These are phyloP conservation scores for Trichogramma evanescens DNA, from an alignment of 2,888 invertebrate genomes.

Conservation along the genomic window DNA sequence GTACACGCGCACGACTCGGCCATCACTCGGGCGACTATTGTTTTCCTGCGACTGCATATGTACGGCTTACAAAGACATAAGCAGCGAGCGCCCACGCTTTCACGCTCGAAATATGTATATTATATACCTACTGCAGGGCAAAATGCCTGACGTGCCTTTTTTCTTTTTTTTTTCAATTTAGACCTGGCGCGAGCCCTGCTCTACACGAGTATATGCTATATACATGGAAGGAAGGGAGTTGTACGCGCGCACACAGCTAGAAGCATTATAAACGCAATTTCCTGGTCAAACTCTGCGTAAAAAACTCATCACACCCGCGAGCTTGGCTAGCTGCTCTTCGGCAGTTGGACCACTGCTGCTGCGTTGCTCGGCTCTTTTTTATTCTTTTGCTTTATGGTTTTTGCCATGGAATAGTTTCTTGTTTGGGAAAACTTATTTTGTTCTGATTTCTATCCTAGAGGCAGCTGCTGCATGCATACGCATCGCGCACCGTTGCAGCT, in stretches of 20 bases:
- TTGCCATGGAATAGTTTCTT: too few relatives aligned
- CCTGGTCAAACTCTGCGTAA: constrained; percentile 22
- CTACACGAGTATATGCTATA: constrained; percentile 26
- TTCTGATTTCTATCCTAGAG: too few relatives aligned
- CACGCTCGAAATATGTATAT: background rate
- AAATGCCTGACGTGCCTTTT: background rate
- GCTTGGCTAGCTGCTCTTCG: background rate
- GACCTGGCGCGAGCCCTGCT: constrained; percentile 9
- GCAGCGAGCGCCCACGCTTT: constrained; percentile 6
- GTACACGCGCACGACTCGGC: constrained; percentile 29
- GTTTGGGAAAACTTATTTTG: too few relatives aligned
- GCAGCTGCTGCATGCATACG: too few relatives aligned
- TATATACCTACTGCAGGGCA: background rate
- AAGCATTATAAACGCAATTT: constrained; percentile 37
- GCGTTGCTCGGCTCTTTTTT: too few relatives aligned
- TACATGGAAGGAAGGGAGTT: constrained; percentile 28
- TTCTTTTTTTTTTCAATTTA: constrained; percentile 25
- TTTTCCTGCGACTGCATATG: background rate
- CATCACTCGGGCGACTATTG: background rate
- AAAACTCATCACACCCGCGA: background rate
- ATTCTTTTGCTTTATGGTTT: too few relatives aligned
- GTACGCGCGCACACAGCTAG: constrained; percentile 11
- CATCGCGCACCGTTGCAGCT: too few relatives aligned
- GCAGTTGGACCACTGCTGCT: too few relatives aligned
- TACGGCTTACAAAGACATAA: constrained; percentile 22